phyloP scores from a whole-genome alignment of 2,113 vertebrate species.

The Protomyctophum bolini region DNA sequence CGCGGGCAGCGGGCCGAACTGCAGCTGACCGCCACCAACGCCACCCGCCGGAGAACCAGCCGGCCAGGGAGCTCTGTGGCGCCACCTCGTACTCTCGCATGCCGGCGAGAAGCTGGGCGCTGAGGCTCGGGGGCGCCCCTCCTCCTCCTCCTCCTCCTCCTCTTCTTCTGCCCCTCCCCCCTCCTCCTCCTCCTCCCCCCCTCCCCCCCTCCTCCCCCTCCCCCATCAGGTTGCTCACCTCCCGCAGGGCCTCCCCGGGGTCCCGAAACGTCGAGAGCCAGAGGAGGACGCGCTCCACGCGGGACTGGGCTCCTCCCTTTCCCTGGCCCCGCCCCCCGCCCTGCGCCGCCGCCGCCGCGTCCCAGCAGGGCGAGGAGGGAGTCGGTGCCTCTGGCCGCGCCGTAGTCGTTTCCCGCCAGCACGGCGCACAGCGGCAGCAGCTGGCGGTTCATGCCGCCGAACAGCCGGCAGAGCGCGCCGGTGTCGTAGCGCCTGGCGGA shows the following conservation, averaged over 20 bases:
- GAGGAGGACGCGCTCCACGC: constrained; percentile 80
- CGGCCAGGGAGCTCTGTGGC: constrained; percentile 71
- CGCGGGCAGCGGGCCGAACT: constrained; percentile 67
- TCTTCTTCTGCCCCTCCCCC: constrained; percentile 59
- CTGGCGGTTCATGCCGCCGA: constrained; percentile 72
- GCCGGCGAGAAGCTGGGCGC: constrained; percentile 69
- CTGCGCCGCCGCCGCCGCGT: too few species aligned
- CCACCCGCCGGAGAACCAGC: constrained; percentile 76
- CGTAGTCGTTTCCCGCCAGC: constrained; percentile 87
- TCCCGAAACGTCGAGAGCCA: constrained; percentile 85
- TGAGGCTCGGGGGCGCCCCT: constrained; percentile 48
- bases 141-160: constrained; percentile 41
- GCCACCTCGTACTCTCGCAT: constrained; percentile 86
- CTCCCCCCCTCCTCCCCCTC: constrained; percentile 54
- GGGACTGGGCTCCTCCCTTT: constrained; percentile 51
- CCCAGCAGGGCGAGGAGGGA: constrained; percentile 70
- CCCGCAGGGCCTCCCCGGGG: constrained; percentile 76
- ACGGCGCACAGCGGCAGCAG: constrained; percentile 90
- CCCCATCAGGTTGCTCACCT: constrained; percentile 69
- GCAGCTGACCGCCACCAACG: constrained; percentile 42
- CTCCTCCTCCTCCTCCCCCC: constrained; percentile 44
- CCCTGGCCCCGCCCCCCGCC: constrained; percentile 56
- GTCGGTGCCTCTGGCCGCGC: constrained; percentile 68
- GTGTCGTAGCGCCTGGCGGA: constrained; percentile 81
- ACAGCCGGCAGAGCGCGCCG: constrained; percentile 79